Base-by-base conservation (phyloP, 2,888 invertebrate genomes). In the Odontocolon sp. region DNA sequence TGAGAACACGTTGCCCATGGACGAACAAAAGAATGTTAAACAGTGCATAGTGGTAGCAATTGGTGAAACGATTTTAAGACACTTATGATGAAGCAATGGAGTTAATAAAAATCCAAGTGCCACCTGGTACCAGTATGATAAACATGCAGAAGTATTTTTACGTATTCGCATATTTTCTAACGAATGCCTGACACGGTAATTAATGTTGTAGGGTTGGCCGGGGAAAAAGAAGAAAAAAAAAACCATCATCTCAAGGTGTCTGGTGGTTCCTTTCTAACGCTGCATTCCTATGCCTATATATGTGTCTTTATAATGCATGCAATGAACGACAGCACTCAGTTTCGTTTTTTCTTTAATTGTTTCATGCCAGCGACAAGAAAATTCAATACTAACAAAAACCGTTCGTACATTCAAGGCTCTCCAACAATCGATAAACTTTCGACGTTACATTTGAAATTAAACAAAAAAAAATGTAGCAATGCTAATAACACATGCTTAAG, bases 241-340 rank as follows among this genome's bases (percentile, higher is more conserved):
- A 70, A 57, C n/a, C n/a, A 28, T 14, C 59, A 52, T 67, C 42
- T 76, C 76, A 71, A 76, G 76, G 76, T 59, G 40, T 50, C 31
- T 64, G 14, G 23, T 66, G 66, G 70, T 66, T 76, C 70, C 70
- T 71, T 76, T 76, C 76, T 76, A 76, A 76, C 70, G 59, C 57
- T 61, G 61, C 76, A 76, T 76, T 76, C 70, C 59, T 59, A 54
- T n/a, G 31, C 11, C 59, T 28, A 26, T 57, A 36, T n/a, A 57
- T 9, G 40, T 50, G 6, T 16, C 21, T 61, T 76, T 66, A 42
- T 76, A 45, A 56, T 36, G n/a, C 31, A 26, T 40, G 40, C 11
- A 45, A 36, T 28, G 11, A 6, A 26, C 18, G 3, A 11, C 40
- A 45, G 5, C 0, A 28, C 14, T 31, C 14, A 9, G 54, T 16